A percentile compares a stretch with the other conserved stretches of the same genome.
Conservation (phyloP, 2,113 vertebrate species). For the Vanacampus margaritifer region DNA sequence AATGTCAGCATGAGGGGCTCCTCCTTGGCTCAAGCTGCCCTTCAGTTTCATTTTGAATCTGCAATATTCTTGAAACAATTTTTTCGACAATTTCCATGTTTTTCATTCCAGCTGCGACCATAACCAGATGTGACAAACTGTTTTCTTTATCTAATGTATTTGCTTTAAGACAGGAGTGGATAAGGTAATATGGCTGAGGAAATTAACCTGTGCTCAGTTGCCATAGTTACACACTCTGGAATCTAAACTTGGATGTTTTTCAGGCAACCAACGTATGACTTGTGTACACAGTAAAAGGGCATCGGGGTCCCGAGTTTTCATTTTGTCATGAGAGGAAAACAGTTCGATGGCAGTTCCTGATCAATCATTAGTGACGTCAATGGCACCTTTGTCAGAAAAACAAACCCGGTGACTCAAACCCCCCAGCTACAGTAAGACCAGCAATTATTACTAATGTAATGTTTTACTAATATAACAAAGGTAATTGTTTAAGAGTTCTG, state of each 20-base stretch:
- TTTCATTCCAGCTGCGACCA: not conserved
- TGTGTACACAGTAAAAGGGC: not conserved
- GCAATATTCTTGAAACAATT: not conserved
- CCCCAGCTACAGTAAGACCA: no score
- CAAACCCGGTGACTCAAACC: constrained; percentile 10
- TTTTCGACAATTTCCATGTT: no score
- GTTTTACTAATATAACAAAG: no score
- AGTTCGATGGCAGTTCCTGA: constrained; percentile 10
- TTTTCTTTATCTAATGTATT: not conserved
- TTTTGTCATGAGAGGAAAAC: constrained; percentile 15
- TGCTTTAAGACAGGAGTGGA: no score
- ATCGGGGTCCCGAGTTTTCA: constrained; percentile 3
- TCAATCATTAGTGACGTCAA: constrained; percentile 8
- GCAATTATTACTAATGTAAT: no score
- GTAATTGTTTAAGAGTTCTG: not conserved
- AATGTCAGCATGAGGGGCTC: not conserved
- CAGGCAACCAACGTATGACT: not conserved
- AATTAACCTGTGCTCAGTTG: constrained; percentile 2
- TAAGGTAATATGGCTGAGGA: not conserved
- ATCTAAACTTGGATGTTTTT: constrained; percentile 1
- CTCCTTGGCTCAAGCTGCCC: not conserved
- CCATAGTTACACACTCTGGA: constrained; percentile 1
- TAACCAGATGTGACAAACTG: not conserved
- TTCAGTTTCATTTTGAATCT: not conserved
- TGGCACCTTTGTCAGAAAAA: constrained; percentile 8